A percentile compares a stretch with the other conserved stretches of the same genome.
phyloP scores from a whole-genome alignment of 2,888 invertebrate genomes.

The Lasioglossum oenotherae region DNA sequence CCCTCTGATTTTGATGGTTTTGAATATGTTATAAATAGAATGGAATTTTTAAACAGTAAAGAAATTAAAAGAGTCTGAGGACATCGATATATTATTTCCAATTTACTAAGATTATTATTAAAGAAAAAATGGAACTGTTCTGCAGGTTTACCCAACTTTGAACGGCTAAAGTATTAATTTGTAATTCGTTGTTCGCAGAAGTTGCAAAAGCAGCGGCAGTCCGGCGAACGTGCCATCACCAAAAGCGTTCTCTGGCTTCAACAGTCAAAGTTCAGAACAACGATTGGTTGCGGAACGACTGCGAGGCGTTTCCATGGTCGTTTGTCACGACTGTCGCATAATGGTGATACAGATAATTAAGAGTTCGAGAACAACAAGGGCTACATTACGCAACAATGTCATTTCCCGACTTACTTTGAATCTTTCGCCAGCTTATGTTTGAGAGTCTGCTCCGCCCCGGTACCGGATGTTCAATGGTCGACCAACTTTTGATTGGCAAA shows the following conservation, averaged over 20 bases:
- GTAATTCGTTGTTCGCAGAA: constrained; percentile 28
- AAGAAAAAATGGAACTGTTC: no score
- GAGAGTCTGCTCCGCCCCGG: constrained; percentile 63
- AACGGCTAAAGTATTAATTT: not conserved
- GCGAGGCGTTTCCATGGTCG: constrained; percentile 93
- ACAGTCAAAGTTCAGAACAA: constrained; percentile 80
- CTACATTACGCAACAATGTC: constrained; percentile 93
- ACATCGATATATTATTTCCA: no score
- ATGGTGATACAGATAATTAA: constrained; percentile 97
- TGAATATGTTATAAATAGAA: no score
- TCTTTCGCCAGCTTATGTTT: constrained; percentile 92
- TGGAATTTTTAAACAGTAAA: no score
- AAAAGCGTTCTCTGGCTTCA: constrained; percentile 84
- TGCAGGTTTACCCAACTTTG: not conserved
- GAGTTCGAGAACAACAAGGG: constrained; percentile 92
- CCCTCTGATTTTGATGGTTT: no score
- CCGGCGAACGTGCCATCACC: constrained; percentile 87
- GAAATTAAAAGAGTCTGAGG: no score
- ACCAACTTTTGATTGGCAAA: constrained; percentile 29
- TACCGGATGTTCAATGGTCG: constrained; percentile 2
- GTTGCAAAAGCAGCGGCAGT: constrained; percentile 85
- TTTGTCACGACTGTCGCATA: constrained; percentile 97
- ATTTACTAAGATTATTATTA: no score
- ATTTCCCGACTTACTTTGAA: constrained; percentile 93
- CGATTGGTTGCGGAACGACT: constrained; percentile 86